phyloP scores from a whole-genome alignment of 2,797 vertebrate species.

The Onychomys leucogaster region DNA sequence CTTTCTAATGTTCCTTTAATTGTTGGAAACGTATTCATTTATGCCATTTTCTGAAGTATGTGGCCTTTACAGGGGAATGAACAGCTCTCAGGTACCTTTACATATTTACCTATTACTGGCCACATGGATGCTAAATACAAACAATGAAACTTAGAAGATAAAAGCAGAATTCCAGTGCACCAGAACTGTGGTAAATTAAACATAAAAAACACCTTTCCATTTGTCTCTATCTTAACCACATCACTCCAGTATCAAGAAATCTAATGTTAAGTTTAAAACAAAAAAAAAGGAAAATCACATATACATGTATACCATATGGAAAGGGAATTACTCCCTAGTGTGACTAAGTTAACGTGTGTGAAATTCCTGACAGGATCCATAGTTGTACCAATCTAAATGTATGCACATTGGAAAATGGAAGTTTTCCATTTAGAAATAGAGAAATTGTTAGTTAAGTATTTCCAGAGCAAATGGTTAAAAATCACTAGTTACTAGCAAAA shows the following conservation, averaged over 20 bases:
- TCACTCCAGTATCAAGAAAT: neutral
- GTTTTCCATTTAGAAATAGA: neutral
- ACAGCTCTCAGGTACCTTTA: neutral
- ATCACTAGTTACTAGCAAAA: neutral
- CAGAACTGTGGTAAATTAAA: neutral
- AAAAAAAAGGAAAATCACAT: neutral
- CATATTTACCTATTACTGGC: neutral
- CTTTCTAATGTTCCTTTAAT: conserved; percentile 16
- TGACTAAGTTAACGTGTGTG: neutral
- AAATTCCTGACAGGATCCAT: neutral
- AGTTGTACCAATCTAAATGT: neutral
- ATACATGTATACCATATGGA: neutral
- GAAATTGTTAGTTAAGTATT: neutral
- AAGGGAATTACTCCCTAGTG: neutral
- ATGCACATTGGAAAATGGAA: neutral
- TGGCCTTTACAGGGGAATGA: neutral
- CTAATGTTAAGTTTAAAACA: neutral
- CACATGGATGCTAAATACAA: neutral
- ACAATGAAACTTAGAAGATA: neutral
- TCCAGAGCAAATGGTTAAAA: neutral
- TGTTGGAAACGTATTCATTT: conserved; percentile 18
- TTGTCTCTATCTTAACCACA: neutral
- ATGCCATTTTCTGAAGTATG: neutral
- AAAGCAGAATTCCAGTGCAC: neutral
- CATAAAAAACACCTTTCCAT: neutral